Evolutionary conservation across 1,140 invertebrate genomes (phyloP), one percentile per base, ranked within the genome.

Genomic region (Drosophila trapezifrons): DNA sequence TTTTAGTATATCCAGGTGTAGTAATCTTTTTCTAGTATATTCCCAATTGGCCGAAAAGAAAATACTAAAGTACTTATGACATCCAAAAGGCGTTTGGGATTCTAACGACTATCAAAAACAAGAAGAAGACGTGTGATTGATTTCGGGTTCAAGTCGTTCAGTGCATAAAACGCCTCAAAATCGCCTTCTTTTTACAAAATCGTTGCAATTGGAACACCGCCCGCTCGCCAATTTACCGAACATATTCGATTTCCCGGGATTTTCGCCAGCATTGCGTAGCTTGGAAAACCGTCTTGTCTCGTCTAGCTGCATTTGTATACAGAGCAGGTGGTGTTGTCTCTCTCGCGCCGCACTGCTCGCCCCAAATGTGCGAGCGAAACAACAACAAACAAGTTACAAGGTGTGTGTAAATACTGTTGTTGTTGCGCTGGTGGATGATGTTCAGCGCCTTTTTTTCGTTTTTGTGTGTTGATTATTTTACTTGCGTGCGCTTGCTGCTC

Each of bases 311-410:
- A 81, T 78, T 86, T 81, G 81, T 78, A 74, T 86, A 85, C 79
- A 76, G 55, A 54, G 76, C 63, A 79, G 80, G 76, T 87, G 76
- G 76, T 86, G 75, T 78, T 80, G 76, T 87, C 84, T 84, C 84
- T 70, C 58, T 87, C 76, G 47, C 65, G 54, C 84, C 38, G 42
- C 38, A 37, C 64, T 71, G 69, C 80, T 77, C 73, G 59, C 37
- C 56, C 70, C 64, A 70, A 54, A 77, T 70, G 84, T 89, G 83
- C 60, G 85, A 87, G 80, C 76, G 83, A 84, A 89, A 89, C 78
- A 89, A 80, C 84, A 87, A 80, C 84, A 89, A 89, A 84, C 77
- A 84, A 89, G 84, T 89, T 89, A 89, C 84, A 89, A 89, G 84
- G 84, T 78, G 76, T 63, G 60, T 76, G 73, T 86, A 86, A 86